Percentiles rank a stretch among this genome's conserved stretches.
phyloP scores from a whole-genome alignment of 2,113 vertebrate species.

The Speoplatyrhinus poulsoni region DNA sequence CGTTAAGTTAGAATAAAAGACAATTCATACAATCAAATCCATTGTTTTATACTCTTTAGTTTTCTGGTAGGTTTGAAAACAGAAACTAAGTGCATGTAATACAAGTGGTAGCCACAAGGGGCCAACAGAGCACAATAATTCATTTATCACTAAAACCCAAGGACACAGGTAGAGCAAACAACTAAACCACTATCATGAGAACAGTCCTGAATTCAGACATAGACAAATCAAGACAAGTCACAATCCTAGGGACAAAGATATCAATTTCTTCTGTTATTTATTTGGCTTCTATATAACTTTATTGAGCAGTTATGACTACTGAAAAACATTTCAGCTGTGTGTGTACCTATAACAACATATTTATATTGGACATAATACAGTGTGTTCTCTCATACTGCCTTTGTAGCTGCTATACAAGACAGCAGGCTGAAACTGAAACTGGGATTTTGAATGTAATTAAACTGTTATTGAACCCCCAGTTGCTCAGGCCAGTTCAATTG shows the following conservation, averaged over 20 bases:
- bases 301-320: too few species aligned
- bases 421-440: not conserved
- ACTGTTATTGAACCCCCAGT: slow-evolving; percentile 35
- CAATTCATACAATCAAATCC: too few species aligned
- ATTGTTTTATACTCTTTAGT: too few species aligned
- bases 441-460: slow-evolving; percentile 43
- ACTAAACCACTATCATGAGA: not conserved
- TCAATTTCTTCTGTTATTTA: too few species aligned
- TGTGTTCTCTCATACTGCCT: too few species aligned
- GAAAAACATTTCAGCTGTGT: too few species aligned
- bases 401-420: not conserved
- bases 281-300: too few species aligned
- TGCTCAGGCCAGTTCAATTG: not conserved
- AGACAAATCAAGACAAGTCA: too few species aligned
- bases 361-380: not conserved
- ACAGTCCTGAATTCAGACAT: too few species aligned
- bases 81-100: slow-evolving; percentile 7
- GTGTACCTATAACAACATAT: not conserved
- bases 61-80: too few species aligned
- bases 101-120: slow-evolving; percentile 5
- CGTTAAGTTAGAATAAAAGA: too few species aligned
- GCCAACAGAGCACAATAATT: slow-evolving; percentile 27
- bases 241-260: too few species aligned
- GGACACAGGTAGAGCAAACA: not conserved
- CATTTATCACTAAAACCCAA: not conserved